Percentiles rank a stretch among this genome's conserved stretches.
Evolutionary conservation across 2,888 invertebrate genomes (phyloP).

Genomic region (Acleris literana): DNA sequence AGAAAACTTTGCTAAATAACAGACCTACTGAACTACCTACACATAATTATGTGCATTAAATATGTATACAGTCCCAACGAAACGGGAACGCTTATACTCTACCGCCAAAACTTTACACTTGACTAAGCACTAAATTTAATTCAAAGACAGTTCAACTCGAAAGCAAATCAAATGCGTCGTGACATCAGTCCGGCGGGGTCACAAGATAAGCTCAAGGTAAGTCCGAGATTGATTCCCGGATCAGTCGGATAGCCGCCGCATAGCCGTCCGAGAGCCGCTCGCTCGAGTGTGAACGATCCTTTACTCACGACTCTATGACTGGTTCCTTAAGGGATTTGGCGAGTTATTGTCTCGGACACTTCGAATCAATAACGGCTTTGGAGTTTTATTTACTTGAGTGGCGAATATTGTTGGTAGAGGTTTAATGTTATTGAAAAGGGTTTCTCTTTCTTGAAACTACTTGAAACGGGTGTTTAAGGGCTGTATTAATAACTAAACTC

Average conservation of each 20-base stretch:
- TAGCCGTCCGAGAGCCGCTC: constrained; percentile 37
- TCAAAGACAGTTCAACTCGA: constrained; percentile 53
- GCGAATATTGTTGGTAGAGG: background rate
- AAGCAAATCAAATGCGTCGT: constrained; percentile 68
- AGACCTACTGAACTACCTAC: no score
- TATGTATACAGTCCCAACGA: background rate
- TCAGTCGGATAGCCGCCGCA: constrained; percentile 61
- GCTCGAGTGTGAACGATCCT: constrained; percentile 73
- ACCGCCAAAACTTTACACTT: background rate
- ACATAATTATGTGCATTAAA: no score
- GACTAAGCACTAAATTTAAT: constrained; percentile 24
- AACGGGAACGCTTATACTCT: background rate
- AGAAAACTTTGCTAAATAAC: no score
- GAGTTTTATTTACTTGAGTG: constrained; percentile 7
- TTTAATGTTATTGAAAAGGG: no score
- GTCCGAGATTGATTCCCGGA: constrained; percentile 80
- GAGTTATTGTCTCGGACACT: constrained; percentile 48
- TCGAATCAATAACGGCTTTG: constrained; percentile 37
- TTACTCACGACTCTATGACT: constrained; percentile 75
- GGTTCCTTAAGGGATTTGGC: constrained; percentile 61
- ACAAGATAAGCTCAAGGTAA: constrained; percentile 74
- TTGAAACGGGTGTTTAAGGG: no score
- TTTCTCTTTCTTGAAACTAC: no score
- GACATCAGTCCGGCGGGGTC: constrained; percentile 71
- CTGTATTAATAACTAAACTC: no score